Conservation (phyloP, 2,888 invertebrate species). For the Brenthis ino region DNA sequence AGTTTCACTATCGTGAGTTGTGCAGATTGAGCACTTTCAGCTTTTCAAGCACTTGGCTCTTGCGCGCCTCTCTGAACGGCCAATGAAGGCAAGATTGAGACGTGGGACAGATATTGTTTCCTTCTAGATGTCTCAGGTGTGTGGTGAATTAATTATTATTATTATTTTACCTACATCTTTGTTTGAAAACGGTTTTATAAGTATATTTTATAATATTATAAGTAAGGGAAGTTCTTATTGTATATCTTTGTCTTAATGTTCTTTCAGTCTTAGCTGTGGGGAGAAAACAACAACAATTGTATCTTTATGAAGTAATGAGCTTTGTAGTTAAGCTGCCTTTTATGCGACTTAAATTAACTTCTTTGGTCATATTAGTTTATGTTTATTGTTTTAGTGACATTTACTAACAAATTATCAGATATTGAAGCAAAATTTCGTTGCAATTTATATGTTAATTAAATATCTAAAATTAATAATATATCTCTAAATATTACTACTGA, state of each 20-base stretch:
- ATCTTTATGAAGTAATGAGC: conserved; percentile 25
- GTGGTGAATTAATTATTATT: no score
- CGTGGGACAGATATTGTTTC: no score
- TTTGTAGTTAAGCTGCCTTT: conserved; percentile 20
- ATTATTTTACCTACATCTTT: not conserved
- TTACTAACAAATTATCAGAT: not conserved
- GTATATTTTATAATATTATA: not conserved
- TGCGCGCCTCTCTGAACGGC: no score
- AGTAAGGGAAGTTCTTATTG: conserved; percentile 1
- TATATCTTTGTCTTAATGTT: conserved; percentile 8
- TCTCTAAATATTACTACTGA: no score
- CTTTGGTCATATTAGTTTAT: not conserved
- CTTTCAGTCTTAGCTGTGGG: conserved; percentile 15
- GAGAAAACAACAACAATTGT: conserved; percentile 19
- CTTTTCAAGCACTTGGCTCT: no score
- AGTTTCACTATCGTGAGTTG: no score
- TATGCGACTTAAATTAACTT: not conserved
- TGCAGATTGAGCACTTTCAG: no score
- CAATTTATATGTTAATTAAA: no score
- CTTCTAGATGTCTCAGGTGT: no score
- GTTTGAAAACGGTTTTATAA: not conserved
- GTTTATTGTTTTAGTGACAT: not conserved
- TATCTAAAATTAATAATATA: no score
- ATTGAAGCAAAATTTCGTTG: not conserved
- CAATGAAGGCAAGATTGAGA: no score